Evolutionary conservation across 1,140 invertebrate species (phyloP).

Genomic region (Psilanteris sp.): DNA sequence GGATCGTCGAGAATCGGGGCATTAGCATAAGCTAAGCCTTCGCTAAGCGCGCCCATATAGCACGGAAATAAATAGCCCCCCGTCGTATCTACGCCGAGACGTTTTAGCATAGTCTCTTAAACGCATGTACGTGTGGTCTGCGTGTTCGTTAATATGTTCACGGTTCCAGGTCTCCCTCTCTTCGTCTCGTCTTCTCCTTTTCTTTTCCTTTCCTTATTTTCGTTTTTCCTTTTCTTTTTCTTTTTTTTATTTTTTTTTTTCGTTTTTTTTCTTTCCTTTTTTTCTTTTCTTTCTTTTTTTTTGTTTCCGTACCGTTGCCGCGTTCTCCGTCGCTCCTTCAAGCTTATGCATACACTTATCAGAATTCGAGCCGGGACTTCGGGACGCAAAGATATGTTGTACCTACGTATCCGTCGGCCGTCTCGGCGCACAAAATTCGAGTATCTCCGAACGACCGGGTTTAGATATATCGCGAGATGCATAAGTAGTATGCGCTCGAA

Average conservation of each 20-base stretch:
- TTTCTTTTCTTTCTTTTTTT: conserved; percentile 11
- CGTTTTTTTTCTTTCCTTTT: not conserved
- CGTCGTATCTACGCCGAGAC: conserved; percentile 69
- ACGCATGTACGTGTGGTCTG: conserved; percentile 63
- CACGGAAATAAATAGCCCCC: conserved; percentile 76
- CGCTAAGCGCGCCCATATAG: conserved; percentile 74
- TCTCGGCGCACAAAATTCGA: conserved; percentile 57
- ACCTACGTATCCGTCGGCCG: conserved; percentile 52
- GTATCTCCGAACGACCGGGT: conserved; percentile 45
- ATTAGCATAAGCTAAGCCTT: conserved; percentile 75
- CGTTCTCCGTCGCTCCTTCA: conserved; percentile 44
- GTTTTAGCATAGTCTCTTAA: conserved; percentile 69
- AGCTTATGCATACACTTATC: conserved; percentile 58
- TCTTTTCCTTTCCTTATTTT: conserved; percentile 2
- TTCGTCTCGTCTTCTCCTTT: conserved; percentile 2
- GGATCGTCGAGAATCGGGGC: conserved; percentile 70
- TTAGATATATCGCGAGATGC: conserved; percentile 58
- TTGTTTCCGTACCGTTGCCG: conserved; percentile 10
- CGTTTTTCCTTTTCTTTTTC: conserved; percentile 8
- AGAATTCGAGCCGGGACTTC: conserved; percentile 11
- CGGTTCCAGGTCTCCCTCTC: conserved; percentile 40
- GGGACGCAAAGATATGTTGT: conserved; percentile 39
- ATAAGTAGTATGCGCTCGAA: conserved; percentile 55
- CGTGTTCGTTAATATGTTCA: conserved; percentile 64
- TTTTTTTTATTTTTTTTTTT: conserved; percentile 10